Conservation (phyloP, 30 jellyfish, hydroid and myxozoan species). For the Turritopsis rubra region DNA sequence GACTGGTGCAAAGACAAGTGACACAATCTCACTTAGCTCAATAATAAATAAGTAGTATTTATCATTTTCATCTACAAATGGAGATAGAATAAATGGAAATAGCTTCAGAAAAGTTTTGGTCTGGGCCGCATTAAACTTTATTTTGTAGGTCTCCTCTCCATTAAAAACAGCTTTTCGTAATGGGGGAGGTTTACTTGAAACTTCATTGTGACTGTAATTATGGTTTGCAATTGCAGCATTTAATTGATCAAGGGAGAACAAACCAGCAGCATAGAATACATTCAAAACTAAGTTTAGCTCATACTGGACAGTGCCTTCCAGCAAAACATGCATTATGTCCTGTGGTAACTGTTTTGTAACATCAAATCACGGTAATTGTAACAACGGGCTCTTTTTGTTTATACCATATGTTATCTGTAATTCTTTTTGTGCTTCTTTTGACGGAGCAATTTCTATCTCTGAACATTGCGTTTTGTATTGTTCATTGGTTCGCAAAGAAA, state of each 20-base stretch:
- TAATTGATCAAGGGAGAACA: neutral
- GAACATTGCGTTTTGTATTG: neutral
- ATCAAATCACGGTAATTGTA: constrained; percentile 30
- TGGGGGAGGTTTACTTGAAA: constrained; percentile 35
- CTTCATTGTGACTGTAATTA: constrained; percentile 20
- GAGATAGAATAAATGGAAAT: constrained; percentile 24
- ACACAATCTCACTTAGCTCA: constrained; percentile 16
- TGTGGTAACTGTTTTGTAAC: constrained; percentile 38
- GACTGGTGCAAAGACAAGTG: constrained; percentile 31
- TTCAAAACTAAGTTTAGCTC: neutral
- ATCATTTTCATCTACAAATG: neutral
- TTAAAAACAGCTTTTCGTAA: constrained; percentile 19
- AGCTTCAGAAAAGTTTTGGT: constrained; percentile 30
- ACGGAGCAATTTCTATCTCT: neutral
- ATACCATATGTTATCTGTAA: constrained; percentile 25
- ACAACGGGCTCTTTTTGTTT: constrained; percentile 3
- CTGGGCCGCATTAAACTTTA: constrained; percentile 34
- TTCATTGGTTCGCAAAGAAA: constrained; percentile 10
- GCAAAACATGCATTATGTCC: constrained; percentile 39
- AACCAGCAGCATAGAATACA: neutral
- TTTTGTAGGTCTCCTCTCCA: constrained; percentile 33
- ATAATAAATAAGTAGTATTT: constrained; percentile 4
- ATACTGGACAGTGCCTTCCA: constrained; percentile 34
- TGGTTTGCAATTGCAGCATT: constrained; percentile 21
- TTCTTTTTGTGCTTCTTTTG: constrained; percentile 1